Evolutionary conservation across 1,140 invertebrate genomes (phyloP).

Genomic region (Papilio machaon): DNA sequence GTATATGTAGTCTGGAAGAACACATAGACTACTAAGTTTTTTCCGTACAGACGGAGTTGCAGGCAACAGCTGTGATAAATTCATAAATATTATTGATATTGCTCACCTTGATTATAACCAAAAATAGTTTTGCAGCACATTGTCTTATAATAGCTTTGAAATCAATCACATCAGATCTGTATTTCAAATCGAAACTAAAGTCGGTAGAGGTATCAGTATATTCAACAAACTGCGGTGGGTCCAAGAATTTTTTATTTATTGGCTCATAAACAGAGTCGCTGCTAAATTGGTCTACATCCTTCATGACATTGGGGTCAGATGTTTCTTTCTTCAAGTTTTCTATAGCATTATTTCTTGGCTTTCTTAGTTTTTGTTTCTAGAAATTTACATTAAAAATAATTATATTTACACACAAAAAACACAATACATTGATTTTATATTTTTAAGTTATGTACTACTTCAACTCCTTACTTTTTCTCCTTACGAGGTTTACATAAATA

Average conservation of each 20-base stretch:
- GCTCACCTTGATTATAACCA: slow-evolving; percentile 75
- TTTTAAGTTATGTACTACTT: too few relatives aligned
- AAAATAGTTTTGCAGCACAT: slow-evolving; percentile 75
- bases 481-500: too few relatives aligned
- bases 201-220: slow-evolving; percentile 42
- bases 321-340: slow-evolving; percentile 76
- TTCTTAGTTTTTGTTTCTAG: slow-evolving; percentile 76
- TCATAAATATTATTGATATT: background rate
- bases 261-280: slow-evolving; percentile 70
- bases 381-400: slow-evolving; percentile 34
- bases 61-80: too few relatives aligned
- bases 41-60: too few relatives aligned
- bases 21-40: too few relatives aligned
- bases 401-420: too few relatives aligned
- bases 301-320: slow-evolving; percentile 72
- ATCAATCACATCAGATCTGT: slow-evolving; percentile 65
- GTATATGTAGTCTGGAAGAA: too few relatives aligned
- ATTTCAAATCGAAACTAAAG: background rate
- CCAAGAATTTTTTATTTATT: slow-evolving; percentile 65
- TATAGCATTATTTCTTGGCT: slow-evolving; percentile 75
- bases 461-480: too few relatives aligned
- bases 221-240: slow-evolving; percentile 49
- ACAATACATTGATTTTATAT: too few relatives aligned
- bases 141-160: slow-evolving; percentile 75
- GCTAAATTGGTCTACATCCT: slow-evolving; percentile 71